Base-by-base conservation (phyloP, 1,140 invertebrate genomes). In the Diorhabda carinulata region DNA sequence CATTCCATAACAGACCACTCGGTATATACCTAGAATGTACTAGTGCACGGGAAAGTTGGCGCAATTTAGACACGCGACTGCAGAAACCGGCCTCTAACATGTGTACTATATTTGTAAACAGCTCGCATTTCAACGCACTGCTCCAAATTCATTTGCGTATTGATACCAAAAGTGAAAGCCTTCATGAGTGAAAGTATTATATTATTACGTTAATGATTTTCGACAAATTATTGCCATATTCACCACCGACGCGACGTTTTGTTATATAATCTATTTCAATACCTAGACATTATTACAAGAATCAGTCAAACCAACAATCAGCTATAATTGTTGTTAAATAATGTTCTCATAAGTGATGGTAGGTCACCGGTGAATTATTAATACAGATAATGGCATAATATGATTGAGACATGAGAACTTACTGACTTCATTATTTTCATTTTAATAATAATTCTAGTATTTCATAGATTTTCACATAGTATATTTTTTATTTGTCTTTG, bases 221-320 rank as follows among this genome's bases (percentile, higher is more conserved):
- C 47, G 47, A 52, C 47, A 52, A 52, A 52, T 8, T 52, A 52
- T 52, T 52, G 47, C 47, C 47, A 52, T 52, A 52, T 52, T 52
- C 47, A 52, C 47, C 47, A 52, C 47, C 47, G 47, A 52, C 47
- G 1, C 47, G 9, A 6, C 47, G 47, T 8, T n/a, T 6, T 52
- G n/a, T 52, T 52, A 52, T n/a, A 52, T n/a, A 52, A 52, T 52
- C 47, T n/a, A 52, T 52, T 52, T 52, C 47, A 52, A n/a, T n/a
- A n/a, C 6, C 47, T 52, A 52, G 47, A 52, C 47, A 52, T 52
- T 52, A n/a, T 52, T 52, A 4, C 6, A 52, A n/a, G n/a, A n/a
- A 6, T 8, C 47, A 52, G 47, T 52, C n/a, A 4, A 52, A 52
- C 6, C 47, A 52, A 52, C 47, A 52, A 52, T 52, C 47, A 52